phyloP scores from a whole-genome alignment of 2,113 vertebrate species.

The mouse (Mus musculus) region GRCm39 chr1:39456001-39456500 shows the following conservation, averaged over 20 bases:
- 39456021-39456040: background rate
- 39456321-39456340: background rate
- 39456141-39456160: too few species aligned
- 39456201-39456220: too few species aligned
- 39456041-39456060: background rate
- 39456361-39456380: background rate
- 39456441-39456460: background rate
- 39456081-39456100: background rate
- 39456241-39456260: too few species aligned
- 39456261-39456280: background rate
- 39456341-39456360: background rate
- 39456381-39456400: background rate
- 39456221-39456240: too few species aligned
- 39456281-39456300: background rate
- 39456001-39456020: rapidly evolving
- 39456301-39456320: background rate
- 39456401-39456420: background rate
- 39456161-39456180: too few species aligned
- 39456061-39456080: background rate
- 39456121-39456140: too few species aligned
- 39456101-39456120: too few species aligned
- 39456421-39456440: background rate
- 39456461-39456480: background rate
- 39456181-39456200: too few species aligned
- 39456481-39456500: background rate